Conservation (phyloP, 37 sponge, comb jelly and placozoan genomes). For the Corticium candelabrum region DNA sequence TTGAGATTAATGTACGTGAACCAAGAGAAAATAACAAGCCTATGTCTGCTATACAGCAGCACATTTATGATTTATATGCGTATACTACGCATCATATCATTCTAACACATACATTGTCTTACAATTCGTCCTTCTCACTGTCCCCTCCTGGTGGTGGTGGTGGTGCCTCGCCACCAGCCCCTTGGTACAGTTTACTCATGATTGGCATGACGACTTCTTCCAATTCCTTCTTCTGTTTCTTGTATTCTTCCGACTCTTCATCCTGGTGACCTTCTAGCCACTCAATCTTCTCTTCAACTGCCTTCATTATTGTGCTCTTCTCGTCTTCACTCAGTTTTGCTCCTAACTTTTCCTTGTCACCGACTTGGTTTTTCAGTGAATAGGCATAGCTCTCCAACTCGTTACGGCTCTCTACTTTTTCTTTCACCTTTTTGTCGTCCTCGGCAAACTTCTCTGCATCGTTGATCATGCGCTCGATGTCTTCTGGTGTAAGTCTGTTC, state of each 20-base stretch:
- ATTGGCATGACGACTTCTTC: conserved; percentile 94
- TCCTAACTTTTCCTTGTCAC: conserved; percentile 88
- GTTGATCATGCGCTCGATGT: conserved; percentile 92
- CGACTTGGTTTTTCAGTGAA: conserved; percentile 85
- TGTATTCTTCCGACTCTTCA: conserved; percentile 65
- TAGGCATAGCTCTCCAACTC: conserved; percentile 89
- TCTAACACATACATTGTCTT: no score
- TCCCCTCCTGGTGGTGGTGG: background rate
- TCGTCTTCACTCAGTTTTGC: conserved; percentile 85
- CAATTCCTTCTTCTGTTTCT: conserved; percentile 87
- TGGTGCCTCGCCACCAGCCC: background rate
- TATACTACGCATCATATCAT: no score
- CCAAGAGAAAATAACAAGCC: no score
- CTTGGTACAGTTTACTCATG: conserved; percentile 75
- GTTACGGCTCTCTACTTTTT: conserved; percentile 79
- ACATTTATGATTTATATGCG: no score
- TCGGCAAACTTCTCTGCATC: conserved; percentile 98
- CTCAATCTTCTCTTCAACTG: conserved; percentile 72
- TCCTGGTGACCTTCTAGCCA: conserved; percentile 80
- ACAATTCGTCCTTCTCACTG: conserved; percentile 48
- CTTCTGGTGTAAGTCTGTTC: conserved; percentile 90
- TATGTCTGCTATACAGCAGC: no score
- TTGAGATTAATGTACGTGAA: no score
- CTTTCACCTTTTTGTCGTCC: conserved; percentile 90
- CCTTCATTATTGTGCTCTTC: conserved; percentile 64